Conservation (phyloP, 2,113 vertebrate genomes). For the Crotalus horridus region DNA sequence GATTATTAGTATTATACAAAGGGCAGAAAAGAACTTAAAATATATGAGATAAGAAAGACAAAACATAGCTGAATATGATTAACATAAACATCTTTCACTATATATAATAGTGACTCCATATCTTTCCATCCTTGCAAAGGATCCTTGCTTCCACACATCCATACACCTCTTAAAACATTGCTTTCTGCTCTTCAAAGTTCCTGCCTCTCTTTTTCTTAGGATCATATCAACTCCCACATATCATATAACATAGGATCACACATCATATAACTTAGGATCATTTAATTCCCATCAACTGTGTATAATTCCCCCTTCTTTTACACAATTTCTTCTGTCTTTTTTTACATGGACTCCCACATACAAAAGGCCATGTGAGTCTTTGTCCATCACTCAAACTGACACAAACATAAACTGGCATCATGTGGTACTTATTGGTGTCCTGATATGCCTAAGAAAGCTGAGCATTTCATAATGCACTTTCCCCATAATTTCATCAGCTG, state of each 20-base stretch:
- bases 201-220: background rate
- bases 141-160: background rate
- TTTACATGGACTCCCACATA: background rate
- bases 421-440: too few relatives aligned
- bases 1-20: background rate
- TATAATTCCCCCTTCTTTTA: background rate
- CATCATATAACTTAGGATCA: background rate
- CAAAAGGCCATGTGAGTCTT: too few relatives aligned
- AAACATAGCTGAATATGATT: background rate
- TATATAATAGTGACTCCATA: background rate
- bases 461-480: too few relatives aligned
- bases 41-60: background rate
- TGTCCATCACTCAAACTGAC: too few relatives aligned
- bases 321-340: background rate
- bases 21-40: background rate
- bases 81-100: background rate
- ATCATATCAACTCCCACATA: background rate
- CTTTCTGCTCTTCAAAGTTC: background rate
- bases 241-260: too few relatives aligned
- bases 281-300: background rate
- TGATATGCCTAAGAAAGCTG: too few relatives aligned
- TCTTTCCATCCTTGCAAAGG: background rate
- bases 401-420: too few relatives aligned
- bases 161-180: background rate
- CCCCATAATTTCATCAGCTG: too few relatives aligned